Evolutionary conservation across 2,113 vertebrate genomes (phyloP), one percentile per base, ranked within the genome.

Genomic region (Takifugu flavidus): DNA sequence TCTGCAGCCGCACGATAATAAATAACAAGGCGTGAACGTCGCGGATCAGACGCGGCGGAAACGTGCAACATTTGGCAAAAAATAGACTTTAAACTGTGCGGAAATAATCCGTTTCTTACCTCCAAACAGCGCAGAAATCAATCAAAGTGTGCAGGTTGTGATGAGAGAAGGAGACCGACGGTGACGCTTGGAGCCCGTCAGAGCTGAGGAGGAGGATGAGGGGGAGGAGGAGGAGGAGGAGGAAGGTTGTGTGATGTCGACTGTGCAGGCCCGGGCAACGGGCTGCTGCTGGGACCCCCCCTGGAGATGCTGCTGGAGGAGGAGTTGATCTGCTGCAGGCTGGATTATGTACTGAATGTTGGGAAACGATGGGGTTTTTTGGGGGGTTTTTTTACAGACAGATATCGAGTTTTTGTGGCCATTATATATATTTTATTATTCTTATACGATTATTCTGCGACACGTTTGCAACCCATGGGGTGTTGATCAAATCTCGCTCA

Each of bases 21-120:
- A 53, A 61, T 54, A 62, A 69, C 29, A 58, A 6, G 3, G 25
- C 39, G 7, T 3, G 20, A 0, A 7, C 5, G n/a, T 8, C 13
- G 46, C 27, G 50, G 31, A 1, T 43, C 5, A 2, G 4, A 59
- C 15, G 0, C 50, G 45, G 56, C 0, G 5, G 2, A 54, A 0
- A 50, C 14, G 0, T 39, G 42, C 15, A 1, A 34, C 0, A 39
- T 15, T 15, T 14, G 2, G 15, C 45, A n/a, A 47, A 2, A 47
- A 47, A 47, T 14, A n/a, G 14, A 4, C 5, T 4, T n/a, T 4
- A 46, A 5, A n/a, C 4, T 1, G 4, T 14, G 13, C 26, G 13
- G 42, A n/a, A 53, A 25, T 15, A 49, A 56, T n/a, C 26, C 0
- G 6, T 2, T 15, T 59, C 85, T 57, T 79, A 85, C 85, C 82